Evolutionary conservation across 2,113 vertebrate species (phyloP), one percentile per base, ranked within the genome.

Genomic region (Cathartes aura): DNA sequence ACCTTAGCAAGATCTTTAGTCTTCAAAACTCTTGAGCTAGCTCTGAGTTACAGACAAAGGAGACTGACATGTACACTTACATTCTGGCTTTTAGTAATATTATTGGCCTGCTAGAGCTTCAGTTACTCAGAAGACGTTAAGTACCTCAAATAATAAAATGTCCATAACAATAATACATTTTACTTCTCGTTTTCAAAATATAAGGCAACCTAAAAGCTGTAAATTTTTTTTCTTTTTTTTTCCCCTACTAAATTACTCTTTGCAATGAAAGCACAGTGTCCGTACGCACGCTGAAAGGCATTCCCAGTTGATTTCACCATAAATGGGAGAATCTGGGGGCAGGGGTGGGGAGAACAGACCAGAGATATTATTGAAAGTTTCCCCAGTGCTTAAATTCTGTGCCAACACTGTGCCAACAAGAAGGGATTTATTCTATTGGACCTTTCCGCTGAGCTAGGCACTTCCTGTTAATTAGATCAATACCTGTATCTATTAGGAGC

Each of bases 401-500:
- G 94, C 95, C 97, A 97, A 81, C 38, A 24, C 8, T 32, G 8
- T 81, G 88, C 87, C 95, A 89, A 52, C 34, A 81, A 4, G 6
- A 89, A 47, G 9, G 18, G 86, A 96, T 97, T 96, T 97, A 94
- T 96, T 94, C 76, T 26, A 27, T n/a, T 1, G 2, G 59, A 90
- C n/a, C 45, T 63, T 90, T 93, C 87, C 8, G 5, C 70, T 93
- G 85, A 83, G 63, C 88, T 81, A 20, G 83, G 95, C 66, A 94
- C 63, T 97, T 97, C 72, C 82, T 95, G 90, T 71, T 97, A 94
- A 97, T 93, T 90, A 83, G 90, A 97, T 97, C 97, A 90, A 97
- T 97, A 96, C 63, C 32, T 78, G 47, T 88, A 55, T 82, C 88
- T 96, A 55, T 83, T 78, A 93, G 59, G 55, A 96, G 42, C 50